Base-by-base conservation (phyloP, 1,140 invertebrate species). In the Diprion similis region DNA sequence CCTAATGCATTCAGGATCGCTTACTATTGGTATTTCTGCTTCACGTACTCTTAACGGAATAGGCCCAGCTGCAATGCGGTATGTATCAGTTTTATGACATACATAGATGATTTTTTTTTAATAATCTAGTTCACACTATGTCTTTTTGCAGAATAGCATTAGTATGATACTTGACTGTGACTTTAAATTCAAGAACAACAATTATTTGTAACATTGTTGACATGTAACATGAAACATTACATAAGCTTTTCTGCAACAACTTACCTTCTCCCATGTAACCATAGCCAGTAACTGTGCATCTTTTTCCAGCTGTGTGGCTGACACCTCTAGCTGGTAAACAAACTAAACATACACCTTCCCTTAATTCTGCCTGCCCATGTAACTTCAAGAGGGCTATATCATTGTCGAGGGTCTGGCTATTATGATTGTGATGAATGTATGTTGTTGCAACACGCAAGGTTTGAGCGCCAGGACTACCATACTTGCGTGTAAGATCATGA, bases 371-470 rank as follows among this genome's bases (percentile, higher is more conserved):
- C 83, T 98, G 96, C 0, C 95, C 94, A 77, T 96, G 93, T 8
- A 99, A 91, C 84, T 98, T 98, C 9, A 99, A 88, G 10, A 99
- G 84, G 0, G 97, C 98, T 76, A 99, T 98, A 82, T 98, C 97
- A 82, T 98, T 98, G 83, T 98, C 97, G 75, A 99, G 88, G 0
- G 97, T 98, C 86, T 98, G 96, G 76, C 95, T 96, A 85, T 99
- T 98, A 88, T 98, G 97, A 86, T 98, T 97, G 79, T 98, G 96
- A 84, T 99, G 97, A 67, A 98, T 98, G 84, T 98, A 98, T 0
- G 96, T 98, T 15, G 95, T 97, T 24, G 94, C 94, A 8, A 98
- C 95, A 18, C 95, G 88, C 15, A 97, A 88, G 0, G 96, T 97
- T 87, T 97, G 96, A 0, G 96, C 96, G 2, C 94, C 94, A 0